phyloP scores from a whole-genome alignment of 2,113 vertebrate species.

The Ibidorhyncha struthersii region DNA sequence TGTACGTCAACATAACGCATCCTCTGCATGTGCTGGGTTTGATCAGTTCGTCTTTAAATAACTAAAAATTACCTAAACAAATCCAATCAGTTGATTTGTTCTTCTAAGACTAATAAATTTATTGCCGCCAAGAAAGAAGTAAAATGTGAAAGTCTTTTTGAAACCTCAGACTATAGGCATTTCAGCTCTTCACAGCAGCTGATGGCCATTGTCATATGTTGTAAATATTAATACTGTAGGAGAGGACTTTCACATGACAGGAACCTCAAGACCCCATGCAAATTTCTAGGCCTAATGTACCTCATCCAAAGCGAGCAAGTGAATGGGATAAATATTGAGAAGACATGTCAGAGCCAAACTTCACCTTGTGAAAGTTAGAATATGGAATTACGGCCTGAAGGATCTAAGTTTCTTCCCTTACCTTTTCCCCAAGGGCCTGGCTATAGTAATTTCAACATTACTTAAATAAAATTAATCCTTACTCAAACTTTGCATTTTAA shows the following conservation, averaged over 20 bases:
- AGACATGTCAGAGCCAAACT: neutral
- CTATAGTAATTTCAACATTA: neutral
- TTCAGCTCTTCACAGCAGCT: conserved; percentile 1
- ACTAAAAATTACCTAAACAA: neutral
- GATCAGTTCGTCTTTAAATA: neutral
- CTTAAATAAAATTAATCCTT: neutral
- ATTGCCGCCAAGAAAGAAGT: conserved; percentile 1
- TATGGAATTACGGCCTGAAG: neutral
- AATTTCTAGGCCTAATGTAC: conserved; percentile 9
- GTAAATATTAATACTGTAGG: conserved; percentile 17
- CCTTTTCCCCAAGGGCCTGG: neutral
- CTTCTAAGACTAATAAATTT: conserved; percentile 34
- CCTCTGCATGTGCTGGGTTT: neutral
- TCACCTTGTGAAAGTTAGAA: neutral
- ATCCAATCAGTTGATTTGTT: neutral
- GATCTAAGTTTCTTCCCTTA: neutral
- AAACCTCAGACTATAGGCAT: neutral
- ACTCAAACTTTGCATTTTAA: neutral
- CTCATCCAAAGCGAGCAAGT: neutral
- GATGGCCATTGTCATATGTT: conserved; percentile 43
- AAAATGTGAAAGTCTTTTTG: conserved; percentile 32
- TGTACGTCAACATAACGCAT: neutral
- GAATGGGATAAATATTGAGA: neutral
- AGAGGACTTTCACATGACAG: conserved; percentile 40
- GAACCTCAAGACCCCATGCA: conserved; percentile 31